Conservation (phyloP, 2,888 invertebrate species). For the Candidula unifasciata region DNA sequence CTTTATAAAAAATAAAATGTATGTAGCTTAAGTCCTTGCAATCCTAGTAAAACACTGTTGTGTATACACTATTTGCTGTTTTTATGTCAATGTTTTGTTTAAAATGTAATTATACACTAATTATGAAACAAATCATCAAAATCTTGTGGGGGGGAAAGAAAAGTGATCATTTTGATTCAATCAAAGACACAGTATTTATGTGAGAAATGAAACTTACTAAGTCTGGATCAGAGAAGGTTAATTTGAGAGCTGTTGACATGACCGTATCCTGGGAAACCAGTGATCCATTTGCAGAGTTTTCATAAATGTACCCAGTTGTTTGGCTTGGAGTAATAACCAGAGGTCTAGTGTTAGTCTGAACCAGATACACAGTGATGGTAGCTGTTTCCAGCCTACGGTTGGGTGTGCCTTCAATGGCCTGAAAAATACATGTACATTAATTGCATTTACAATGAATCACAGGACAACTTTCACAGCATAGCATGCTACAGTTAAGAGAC, state of each 20-base stretch:
- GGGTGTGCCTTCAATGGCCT: constrained; percentile 53
- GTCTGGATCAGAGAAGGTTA: constrained; percentile 63
- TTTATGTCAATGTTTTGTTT: too few relatives aligned
- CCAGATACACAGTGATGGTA: constrained; percentile 55
- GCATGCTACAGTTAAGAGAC: too few relatives aligned
- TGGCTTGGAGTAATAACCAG: constrained; percentile 55
- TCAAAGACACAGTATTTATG: too few relatives aligned
- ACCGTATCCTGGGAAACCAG: constrained; percentile 35
- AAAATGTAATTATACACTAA: too few relatives aligned
- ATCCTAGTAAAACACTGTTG: too few relatives aligned
- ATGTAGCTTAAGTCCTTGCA: too few relatives aligned
- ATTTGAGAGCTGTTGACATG: constrained; percentile 38
- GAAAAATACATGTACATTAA: not conserved
- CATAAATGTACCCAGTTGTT: constrained; percentile 61
- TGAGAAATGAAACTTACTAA: constrained; percentile 57
- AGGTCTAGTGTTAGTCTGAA: constrained; percentile 55
- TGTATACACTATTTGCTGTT: too few relatives aligned
- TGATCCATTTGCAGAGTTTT: constrained; percentile 56
- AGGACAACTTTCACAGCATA: too few relatives aligned
- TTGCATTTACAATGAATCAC: not conserved
- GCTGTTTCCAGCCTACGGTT: constrained; percentile 54
- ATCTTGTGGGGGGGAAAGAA: too few relatives aligned
- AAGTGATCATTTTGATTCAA: too few relatives aligned
- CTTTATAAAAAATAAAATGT: too few relatives aligned
- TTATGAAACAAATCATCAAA: too few relatives aligned